These are phyloP conservation scores for Pontoporia blainvillei DNA, from an alignment of 2,113 vertebrate genomes.

Conservation along the genomic window DNA sequence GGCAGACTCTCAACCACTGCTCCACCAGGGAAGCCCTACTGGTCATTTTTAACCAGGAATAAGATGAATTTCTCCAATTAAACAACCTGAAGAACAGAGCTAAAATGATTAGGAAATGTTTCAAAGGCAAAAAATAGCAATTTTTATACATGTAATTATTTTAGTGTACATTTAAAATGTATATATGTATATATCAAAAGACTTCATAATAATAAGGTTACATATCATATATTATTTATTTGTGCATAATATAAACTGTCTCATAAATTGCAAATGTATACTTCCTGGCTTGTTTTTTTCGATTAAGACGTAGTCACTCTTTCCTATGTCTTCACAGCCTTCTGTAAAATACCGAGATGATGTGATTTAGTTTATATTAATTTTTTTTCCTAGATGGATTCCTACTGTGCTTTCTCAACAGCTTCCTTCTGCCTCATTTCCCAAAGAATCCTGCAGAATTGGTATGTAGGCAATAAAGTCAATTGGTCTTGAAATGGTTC, in stretches of 20 bases:
- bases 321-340: neutral
- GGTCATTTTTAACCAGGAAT: neutral
- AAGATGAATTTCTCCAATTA: neutral
- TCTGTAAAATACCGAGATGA: neutral
- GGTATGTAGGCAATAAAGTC: constrained; percentile 58
- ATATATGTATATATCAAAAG: neutral
- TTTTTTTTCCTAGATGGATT: constrained; percentile 35
- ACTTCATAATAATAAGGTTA: neutral
- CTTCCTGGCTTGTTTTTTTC: neutral
- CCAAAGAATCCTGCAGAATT: constrained; percentile 64
- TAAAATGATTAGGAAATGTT: neutral
- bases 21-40: neutral
- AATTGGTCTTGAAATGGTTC: constrained; percentile 70
- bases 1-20: no score
- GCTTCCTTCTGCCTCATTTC: constrained; percentile 61
- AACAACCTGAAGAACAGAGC: neutral
- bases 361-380: constrained; percentile 54
- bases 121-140: neutral
- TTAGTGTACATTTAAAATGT: neutral
- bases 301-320: neutral
- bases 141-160: neutral
- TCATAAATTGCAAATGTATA: neutral
- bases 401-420: constrained; percentile 60
- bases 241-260: neutral
- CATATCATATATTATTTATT: neutral